phyloP scores from a whole-genome alignment of 2,797 vertebrate genomes.

The Amblyraja radiata region DNA sequence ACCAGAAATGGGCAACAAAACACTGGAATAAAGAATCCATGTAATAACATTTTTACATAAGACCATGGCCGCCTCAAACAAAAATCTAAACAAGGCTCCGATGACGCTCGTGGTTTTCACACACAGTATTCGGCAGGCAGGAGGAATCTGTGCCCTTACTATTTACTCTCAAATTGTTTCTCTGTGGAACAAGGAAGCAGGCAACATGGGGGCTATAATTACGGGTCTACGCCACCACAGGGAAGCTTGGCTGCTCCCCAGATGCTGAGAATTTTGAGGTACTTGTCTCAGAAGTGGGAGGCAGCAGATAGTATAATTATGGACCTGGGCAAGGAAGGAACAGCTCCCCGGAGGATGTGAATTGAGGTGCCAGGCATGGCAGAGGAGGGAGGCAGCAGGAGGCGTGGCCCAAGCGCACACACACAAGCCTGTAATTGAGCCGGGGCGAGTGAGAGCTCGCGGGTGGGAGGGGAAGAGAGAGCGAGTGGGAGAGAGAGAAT shows the following conservation, averaged over 20 bases:
- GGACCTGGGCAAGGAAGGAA: background rate
- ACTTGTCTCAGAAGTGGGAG: constrained; percentile 27
- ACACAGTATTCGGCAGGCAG: background rate
- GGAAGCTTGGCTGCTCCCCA: constrained; percentile 28
- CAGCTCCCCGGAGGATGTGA: constrained; percentile 28
- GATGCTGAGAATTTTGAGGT: constrained; percentile 20
- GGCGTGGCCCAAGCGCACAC: background rate
- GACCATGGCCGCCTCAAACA: background rate
- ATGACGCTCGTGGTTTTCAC: background rate
- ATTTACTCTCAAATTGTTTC: background rate
- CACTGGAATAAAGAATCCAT: too few species aligned
- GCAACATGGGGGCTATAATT: constrained; percentile 1
- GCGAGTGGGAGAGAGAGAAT: background rate
- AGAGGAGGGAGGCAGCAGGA: constrained; percentile 22
- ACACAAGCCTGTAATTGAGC: background rate
- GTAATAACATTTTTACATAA: background rate
- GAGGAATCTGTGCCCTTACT: background rate
- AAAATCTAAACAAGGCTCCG: background rate
- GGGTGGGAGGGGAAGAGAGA: background rate
- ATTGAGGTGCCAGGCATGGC: background rate
- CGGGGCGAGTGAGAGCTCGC: background rate
- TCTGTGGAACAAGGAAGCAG: background rate
- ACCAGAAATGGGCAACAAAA: background rate
- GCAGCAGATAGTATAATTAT: constrained; percentile 19
- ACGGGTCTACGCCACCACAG: constrained; percentile 8